phyloP scores from a whole-genome alignment of 2,797 vertebrate species.

The Neomorphus geoffroyi region DNA sequence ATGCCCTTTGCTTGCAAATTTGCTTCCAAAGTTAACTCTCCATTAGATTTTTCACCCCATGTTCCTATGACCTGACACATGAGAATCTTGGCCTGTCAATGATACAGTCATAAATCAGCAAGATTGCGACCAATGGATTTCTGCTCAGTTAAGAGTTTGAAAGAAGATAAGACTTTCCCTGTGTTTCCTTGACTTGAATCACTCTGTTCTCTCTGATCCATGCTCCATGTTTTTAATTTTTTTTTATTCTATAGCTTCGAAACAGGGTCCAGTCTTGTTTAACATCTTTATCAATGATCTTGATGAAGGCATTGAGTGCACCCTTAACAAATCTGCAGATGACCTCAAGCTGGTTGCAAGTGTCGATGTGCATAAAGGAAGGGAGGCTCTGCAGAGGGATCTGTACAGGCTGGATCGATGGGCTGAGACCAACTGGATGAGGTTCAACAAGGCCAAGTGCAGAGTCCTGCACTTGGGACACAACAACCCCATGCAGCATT shows the following conservation, averaged over 20 bases:
- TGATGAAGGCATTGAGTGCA: too few relatives aligned
- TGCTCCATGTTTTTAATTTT: background rate
- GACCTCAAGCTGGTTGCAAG: too few relatives aligned
- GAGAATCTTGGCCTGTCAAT: background rate
- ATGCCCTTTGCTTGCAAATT: background rate
- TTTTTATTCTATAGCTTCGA: background rate
- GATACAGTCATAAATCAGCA: background rate
- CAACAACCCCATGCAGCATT: too few relatives aligned
- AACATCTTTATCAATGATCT: too few relatives aligned
- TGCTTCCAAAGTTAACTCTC: background rate
- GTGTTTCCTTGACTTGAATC: background rate
- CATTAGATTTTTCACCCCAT: background rate
- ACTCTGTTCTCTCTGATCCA: background rate
- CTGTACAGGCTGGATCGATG: too few relatives aligned
- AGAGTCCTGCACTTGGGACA: too few relatives aligned
- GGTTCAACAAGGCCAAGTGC: too few relatives aligned
- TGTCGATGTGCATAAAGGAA: too few relatives aligned
- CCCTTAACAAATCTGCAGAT: too few relatives aligned
- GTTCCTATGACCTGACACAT: background rate
- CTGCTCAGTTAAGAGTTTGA: background rate
- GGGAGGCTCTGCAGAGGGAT: too few relatives aligned
- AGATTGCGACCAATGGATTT: background rate
- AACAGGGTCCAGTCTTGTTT: too few relatives aligned
- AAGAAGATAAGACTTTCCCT: background rate
- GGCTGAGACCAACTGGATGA: too few relatives aligned